Evolutionary conservation across 2,888 invertebrate species (phyloP).

Genomic region (Dendrolimus houi): DNA sequence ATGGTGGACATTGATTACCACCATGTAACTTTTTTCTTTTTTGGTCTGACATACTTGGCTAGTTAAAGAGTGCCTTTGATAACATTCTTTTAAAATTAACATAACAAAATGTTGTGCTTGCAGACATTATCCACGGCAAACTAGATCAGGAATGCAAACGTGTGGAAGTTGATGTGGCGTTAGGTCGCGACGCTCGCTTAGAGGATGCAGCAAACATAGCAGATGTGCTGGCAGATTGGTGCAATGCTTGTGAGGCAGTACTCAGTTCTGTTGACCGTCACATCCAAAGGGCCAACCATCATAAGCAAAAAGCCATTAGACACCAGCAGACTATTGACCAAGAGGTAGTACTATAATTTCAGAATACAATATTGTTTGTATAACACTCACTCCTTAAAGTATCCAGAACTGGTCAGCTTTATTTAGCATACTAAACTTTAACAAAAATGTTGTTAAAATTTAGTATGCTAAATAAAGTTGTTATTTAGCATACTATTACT

Average conservation of each 20-base stretch:
- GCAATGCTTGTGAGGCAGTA: slow-evolving; percentile 90
- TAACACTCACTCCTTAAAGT: no score
- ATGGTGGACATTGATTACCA: no score
- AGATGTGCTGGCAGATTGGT: slow-evolving; percentile 91
- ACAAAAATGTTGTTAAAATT: no score
- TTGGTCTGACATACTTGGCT: no score
- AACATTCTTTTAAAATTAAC: no score
- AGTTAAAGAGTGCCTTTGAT: no score
- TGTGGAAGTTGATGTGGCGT: slow-evolving; percentile 94
- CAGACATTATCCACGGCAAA: slow-evolving; percentile 96
- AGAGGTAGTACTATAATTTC: slow-evolving; percentile 76
- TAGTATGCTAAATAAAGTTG: no score
- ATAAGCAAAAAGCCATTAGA: slow-evolving; percentile 87
- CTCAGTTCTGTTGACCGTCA: slow-evolving; percentile 92
- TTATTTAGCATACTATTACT: no score
- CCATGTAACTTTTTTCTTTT: no score
- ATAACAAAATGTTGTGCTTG: slow-evolving; percentile 13
- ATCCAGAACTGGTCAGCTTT: no score
- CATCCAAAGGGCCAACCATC: slow-evolving; percentile 89
- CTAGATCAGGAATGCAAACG: slow-evolving; percentile 96
- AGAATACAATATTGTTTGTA: neutral
- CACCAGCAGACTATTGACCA: slow-evolving; percentile 90
- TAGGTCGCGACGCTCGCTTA: slow-evolving; percentile 93
- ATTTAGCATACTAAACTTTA: no score
- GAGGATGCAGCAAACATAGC: slow-evolving; percentile 90